Conservation (phyloP, 2,797 vertebrate genomes). For the Aulostomus chinensis region DNA sequence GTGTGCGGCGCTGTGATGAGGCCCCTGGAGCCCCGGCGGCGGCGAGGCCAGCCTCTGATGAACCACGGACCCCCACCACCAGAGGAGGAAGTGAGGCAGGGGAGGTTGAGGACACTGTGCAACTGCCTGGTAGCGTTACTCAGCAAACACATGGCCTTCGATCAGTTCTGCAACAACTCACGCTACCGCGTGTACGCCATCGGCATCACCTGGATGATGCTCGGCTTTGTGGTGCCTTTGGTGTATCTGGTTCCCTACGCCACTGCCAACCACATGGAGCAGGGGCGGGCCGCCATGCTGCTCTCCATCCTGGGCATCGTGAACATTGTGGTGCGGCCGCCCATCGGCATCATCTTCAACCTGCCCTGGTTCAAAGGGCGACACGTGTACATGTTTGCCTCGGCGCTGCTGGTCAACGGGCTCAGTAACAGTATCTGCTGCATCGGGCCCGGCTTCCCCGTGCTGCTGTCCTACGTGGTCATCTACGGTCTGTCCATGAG, state of each 20-base stretch:
- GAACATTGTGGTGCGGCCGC: constrained; percentile 89
- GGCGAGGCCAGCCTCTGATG: constrained; percentile 44
- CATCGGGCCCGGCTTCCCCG: constrained; percentile 73
- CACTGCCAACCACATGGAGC: constrained; percentile 77
- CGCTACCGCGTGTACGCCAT: constrained; percentile 82
- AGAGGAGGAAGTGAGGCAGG: constrained; percentile 16
- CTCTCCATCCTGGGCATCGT: constrained; percentile 88
- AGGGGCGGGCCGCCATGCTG: constrained; percentile 83
- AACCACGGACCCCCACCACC: constrained; percentile 33
- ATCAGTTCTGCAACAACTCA: constrained; percentile 84
- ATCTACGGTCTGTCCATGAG: constrained; percentile 90
- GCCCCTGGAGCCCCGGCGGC: constrained; percentile 71
- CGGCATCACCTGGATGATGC: constrained; percentile 88
- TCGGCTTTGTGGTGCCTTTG: constrained; percentile 88
- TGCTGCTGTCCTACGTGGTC: constrained; percentile 84
- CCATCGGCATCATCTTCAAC: constrained; percentile 82
- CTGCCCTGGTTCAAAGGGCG: constrained; percentile 79
- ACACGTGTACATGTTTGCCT: constrained; percentile 85
- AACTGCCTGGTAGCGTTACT: constrained; percentile 54
- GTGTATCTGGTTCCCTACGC: constrained; percentile 92
- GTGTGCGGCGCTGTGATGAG: constrained; percentile 93
- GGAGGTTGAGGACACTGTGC: constrained; percentile 8
- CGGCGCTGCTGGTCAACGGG: constrained; percentile 83
- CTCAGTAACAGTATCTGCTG: constrained; percentile 90
- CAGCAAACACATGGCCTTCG: constrained; percentile 89